Evolutionary conservation across 2,888 invertebrate genomes (phyloP).

Genomic region (Pteria penguin): DNA sequence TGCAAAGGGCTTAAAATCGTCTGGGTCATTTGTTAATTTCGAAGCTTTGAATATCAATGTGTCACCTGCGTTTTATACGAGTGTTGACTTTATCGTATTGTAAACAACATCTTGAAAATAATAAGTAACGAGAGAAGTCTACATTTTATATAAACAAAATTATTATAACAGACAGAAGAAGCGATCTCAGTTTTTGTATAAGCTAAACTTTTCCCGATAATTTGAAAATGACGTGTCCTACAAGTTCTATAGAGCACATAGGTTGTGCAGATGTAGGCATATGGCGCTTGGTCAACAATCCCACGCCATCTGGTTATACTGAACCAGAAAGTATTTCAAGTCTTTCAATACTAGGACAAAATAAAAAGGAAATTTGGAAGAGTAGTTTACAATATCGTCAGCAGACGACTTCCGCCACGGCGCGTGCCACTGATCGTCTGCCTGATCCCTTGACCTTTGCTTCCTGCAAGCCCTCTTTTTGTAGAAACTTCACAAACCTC

Average conservation of each 20-base stretch:
- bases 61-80: too few relatives aligned
- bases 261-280: not conserved
- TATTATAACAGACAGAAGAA: too few relatives aligned
- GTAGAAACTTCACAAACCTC: too few relatives aligned
- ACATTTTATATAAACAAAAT: too few relatives aligned
- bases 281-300: not conserved
- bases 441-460: conserved; percentile 6
- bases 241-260: not conserved
- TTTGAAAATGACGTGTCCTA: too few relatives aligned
- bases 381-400: not conserved
- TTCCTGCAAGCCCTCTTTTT: not conserved
- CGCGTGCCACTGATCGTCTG: conserved; percentile 7
- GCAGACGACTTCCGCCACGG: not conserved
- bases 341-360: not conserved
- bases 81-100: too few relatives aligned
- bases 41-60: too few relatives aligned
- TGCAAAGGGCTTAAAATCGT: not conserved
- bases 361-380: not conserved
- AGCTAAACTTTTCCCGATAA: too few relatives aligned
- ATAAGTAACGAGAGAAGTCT: too few relatives aligned
- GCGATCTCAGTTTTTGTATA: too few relatives aligned
- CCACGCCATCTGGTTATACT: not conserved
- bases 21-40: too few relatives aligned
- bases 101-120: too few relatives aligned
- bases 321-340: not conserved